phyloP scores from a whole-genome alignment of 2,113 vertebrate genomes.

The Gavialis gangeticus region DNA sequence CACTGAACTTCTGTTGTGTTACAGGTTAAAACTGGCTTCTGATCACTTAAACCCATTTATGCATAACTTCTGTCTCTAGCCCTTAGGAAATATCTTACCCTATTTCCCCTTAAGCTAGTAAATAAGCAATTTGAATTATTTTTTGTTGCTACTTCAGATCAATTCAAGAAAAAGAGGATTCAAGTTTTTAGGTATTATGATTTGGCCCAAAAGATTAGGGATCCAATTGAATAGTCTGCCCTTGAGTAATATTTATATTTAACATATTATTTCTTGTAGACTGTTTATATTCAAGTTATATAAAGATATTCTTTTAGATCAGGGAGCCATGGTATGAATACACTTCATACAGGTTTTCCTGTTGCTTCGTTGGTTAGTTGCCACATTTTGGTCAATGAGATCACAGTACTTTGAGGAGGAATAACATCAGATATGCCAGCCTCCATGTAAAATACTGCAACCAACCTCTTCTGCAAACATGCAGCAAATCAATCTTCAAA shows the following conservation, averaged over 20 bases:
- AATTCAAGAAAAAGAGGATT: background rate
- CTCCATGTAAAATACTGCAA: background rate
- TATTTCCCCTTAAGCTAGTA: background rate
- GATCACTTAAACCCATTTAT: too few species aligned
- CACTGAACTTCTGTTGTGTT: too few species aligned
- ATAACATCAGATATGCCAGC: background rate
- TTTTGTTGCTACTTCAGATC: background rate
- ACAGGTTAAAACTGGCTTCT: too few species aligned
- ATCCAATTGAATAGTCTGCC: background rate
- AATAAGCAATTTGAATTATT: background rate
- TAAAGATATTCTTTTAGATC: background rate
- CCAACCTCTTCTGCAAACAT: background rate
- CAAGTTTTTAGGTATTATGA: background rate
- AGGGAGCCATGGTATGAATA: background rate
- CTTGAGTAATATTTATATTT: background rate
- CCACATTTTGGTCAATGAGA: background rate
- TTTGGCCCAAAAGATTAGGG: background rate
- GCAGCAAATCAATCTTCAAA: background rate
- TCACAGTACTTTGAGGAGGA: slow-evolving; percentile 5
- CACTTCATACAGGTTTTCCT: background rate
- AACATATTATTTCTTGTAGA: background rate
- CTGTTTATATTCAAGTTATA: slow-evolving; percentile 4
- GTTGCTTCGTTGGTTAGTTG: background rate
- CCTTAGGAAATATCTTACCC: background rate
- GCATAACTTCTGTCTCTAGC: too few species aligned